phyloP scores from a whole-genome alignment of 2,113 vertebrate genomes.

The Mus musculus region GRCm39 chr10:7826501-7827000 shows the following conservation, averaged over 20 bases:
- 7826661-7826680: neutral
- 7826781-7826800: neutral
- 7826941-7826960: constrained; percentile 2
- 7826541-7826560: neutral
- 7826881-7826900: neutral
- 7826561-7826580: neutral
- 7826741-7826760: neutral
- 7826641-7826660: neutral
- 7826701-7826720: neutral
- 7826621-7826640: neutral
- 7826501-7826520: neutral
- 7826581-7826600: neutral
- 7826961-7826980: constrained; percentile 7
- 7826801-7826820: neutral
- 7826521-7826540: neutral
- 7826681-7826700: neutral
- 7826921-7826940: neutral
- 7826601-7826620: neutral
- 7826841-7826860: neutral
- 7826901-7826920: neutral
- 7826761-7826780: neutral
- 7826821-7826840: neutral
- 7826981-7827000: neutral
- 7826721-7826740: neutral
- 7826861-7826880: constrained; percentile 19